Evolutionary conservation across 1,140 invertebrate genomes (phyloP), one percentile per base, ranked within the genome.

Genomic region (Drosophila kanapiae): DNA sequence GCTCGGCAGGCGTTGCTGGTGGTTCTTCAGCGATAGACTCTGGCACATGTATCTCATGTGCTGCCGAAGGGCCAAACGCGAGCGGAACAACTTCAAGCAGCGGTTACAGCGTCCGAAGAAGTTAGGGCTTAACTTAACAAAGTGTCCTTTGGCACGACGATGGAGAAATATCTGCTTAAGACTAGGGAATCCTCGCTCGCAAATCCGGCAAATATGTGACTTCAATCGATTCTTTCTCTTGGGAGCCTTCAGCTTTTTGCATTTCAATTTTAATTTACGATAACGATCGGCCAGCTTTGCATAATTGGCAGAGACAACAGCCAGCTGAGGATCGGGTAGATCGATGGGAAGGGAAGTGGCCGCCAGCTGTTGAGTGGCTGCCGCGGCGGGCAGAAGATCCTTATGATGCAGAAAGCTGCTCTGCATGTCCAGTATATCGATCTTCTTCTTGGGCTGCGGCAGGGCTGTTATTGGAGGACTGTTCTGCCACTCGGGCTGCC

Each of bases 41-140:
- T 87, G 91, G 14, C 91, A 91, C 56, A 91, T 92, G 78, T 91
- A 91, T 6, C 70, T 75, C 80, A 91, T 87, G 42, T 91, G 91
- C 59, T 91, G 91, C 5, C 70, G 78, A 23, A 91, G 65, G 0
- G 62, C 86, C 10, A 91, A 42, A 2, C 87, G 78, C 1, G 78
- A 69, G 27, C 54, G 61, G 35, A 91, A 91, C 6, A 82, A 43
- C 13, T 78, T 85, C 33, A 51, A 27, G 31, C 91, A 91, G 54
- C 91, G 86, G 31, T 57, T 58, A 53, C 91, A 91, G 23, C 72
- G 80, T 3, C 59, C 59, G 16, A 69, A 23, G 33, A 91, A 90
- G 6, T 14, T 59, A 0, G 33, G 75, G 1, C 4, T 65, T 5
- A 56, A n/a, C 80, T 62, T 35, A 3, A 70, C 65, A 45, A 74